Evolutionary conservation across 2,797 vertebrate species (phyloP).

Genomic region (Hafferia zeledoni): DNA sequence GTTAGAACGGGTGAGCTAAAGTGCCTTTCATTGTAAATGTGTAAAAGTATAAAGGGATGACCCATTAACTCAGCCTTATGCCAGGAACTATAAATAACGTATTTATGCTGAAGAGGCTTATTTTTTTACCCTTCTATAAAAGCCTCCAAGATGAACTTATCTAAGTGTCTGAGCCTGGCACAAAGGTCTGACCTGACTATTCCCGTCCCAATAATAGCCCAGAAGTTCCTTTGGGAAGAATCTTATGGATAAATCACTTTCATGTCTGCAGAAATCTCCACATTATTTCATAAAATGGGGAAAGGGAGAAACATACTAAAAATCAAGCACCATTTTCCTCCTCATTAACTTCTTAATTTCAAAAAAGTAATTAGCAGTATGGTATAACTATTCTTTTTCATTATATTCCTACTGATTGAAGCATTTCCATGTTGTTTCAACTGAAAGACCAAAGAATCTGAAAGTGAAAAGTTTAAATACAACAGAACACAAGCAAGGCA

Average conservation of each 20-base stretch:
- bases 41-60: neutral
- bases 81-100: neutral
- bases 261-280: neutral
- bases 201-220: neutral
- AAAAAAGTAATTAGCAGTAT: constrained; percentile 11
- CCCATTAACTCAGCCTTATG: neutral
- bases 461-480: neutral
- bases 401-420: neutral
- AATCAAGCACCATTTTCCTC: neutral
- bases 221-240: neutral
- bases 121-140: accelerated
- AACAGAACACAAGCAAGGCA: neutral
- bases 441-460: neutral
- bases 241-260: neutral
- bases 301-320: neutral
- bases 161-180: neutral
- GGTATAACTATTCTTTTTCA: constrained; percentile 9
- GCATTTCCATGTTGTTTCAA: neutral
- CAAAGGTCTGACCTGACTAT: neutral
- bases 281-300: neutral
- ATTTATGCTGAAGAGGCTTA: neutral
- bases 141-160: neutral
- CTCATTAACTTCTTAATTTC: constrained; percentile 49
- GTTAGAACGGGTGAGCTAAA: neutral
- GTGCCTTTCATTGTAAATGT: neutral